Percentiles rank a stretch among this genome's conserved stretches.
Conservation (phyloP, 2,113 vertebrate species). For the Suricata suricatta region DNA sequence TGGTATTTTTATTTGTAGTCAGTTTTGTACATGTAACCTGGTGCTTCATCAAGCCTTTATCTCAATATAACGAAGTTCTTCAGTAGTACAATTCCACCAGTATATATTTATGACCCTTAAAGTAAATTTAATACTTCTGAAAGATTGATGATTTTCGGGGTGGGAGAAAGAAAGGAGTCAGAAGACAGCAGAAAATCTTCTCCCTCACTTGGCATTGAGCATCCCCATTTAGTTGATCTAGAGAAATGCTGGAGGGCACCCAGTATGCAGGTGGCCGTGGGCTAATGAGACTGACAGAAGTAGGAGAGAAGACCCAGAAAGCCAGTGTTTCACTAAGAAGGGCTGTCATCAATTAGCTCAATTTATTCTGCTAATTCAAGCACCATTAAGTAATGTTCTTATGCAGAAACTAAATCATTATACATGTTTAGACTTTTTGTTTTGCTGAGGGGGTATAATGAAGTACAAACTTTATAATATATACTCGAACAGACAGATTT, state of each 20-base stretch:
- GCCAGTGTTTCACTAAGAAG: constrained; percentile 26
- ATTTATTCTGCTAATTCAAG: constrained; percentile 60
- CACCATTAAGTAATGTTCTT: constrained; percentile 56
- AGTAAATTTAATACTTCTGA: background rate
- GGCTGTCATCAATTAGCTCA: background rate
- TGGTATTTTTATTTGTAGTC: background rate
- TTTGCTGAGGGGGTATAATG: constrained; percentile 1
- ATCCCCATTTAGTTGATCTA: background rate
- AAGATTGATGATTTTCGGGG: background rate
- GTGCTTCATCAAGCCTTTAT: background rate
- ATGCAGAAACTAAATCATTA: constrained; percentile 49
- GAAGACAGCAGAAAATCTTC: background rate
- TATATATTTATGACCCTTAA: background rate
- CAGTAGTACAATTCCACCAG: background rate
- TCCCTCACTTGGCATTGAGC: background rate
- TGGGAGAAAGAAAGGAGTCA: background rate
- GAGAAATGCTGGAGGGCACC: background rate
- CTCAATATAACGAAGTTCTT: background rate
- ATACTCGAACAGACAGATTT: background rate
- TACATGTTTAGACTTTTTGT: constrained; percentile 45
- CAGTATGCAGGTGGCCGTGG: background rate
- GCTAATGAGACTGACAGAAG: background rate
- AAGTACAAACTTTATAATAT: background rate
- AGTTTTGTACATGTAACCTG: background rate
- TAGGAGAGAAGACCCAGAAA: constrained; percentile 1